A percentile compares a stretch with the other conserved stretches of the same genome.
phyloP scores from a whole-genome alignment of 37 sponge, comb jelly and placozoan genomes.

The Ephydatia muelleri region DNA sequence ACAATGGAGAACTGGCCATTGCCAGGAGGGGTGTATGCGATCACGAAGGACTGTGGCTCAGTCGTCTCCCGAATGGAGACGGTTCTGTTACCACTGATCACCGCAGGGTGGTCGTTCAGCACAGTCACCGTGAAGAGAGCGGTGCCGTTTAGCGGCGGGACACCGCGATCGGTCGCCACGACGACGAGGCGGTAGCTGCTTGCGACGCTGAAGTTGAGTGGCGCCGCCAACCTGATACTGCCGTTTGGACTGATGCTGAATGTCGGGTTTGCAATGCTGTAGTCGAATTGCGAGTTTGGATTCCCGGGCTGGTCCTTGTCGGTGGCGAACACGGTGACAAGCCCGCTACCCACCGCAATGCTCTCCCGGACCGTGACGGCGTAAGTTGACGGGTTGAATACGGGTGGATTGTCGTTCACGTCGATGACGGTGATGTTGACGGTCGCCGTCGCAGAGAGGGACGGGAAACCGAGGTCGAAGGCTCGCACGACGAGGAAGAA shows the following conservation, averaged over 20 bases:
- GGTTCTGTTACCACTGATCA: conserved; percentile 21
- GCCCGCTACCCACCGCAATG: neutral
- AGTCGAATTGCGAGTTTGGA: conserved; percentile 50
- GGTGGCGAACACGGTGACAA: conserved; percentile 47
- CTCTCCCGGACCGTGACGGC: conserved; percentile 35
- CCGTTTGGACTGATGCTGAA: conserved; percentile 20
- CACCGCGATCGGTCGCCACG: conserved; percentile 42
- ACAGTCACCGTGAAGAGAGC: conserved; percentile 49
- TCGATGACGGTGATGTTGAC: conserved; percentile 62
- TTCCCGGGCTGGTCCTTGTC: conserved; percentile 55
- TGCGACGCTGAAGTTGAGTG: conserved; percentile 50
- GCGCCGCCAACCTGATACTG: neutral
- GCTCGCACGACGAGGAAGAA: conserved; percentile 47
- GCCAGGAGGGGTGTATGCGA: conserved; percentile 37
- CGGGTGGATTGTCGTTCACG: conserved; percentile 83
- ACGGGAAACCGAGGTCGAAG: neutral
- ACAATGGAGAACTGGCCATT: conserved; percentile 33
- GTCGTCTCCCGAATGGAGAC: conserved; percentile 53
- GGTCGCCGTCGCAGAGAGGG: neutral
- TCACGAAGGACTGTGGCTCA: conserved; percentile 13
- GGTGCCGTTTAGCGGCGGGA: conserved; percentile 24
- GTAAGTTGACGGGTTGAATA: conserved; percentile 46
- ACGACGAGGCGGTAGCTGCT: conserved; percentile 29
- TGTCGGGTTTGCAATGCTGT: conserved; percentile 21
- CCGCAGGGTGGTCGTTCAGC: conserved; percentile 54